Evolutionary conservation across 1,140 invertebrate genomes (phyloP).

Genomic region (Melanaphis sacchari): DNA sequence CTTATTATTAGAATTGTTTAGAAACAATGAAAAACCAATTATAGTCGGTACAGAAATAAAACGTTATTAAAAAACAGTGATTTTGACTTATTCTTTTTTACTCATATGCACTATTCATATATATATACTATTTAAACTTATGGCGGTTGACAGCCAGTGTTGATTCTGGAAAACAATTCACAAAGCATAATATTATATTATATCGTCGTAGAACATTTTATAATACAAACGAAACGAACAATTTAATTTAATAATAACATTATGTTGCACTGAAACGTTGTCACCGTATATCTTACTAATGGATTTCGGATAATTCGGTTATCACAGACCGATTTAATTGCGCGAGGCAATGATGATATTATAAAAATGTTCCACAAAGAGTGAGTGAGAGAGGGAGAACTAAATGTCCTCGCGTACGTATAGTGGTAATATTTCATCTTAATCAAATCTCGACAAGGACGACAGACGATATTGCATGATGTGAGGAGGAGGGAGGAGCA

Average conservation of each 20-base stretch:
- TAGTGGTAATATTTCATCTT: neutral
- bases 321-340: neutral
- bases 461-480: neutral
- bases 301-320: neutral
- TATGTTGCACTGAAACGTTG: neutral
- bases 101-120: no score
- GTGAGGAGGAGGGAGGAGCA: no score
- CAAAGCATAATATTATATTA: neutral
- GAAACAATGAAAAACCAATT: neutral
- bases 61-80: no score
- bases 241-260: constrained; percentile 17
- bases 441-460: constrained; percentile 16
- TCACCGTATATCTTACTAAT: neutral
- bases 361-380: neutral
- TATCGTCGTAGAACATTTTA: neutral
- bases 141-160: neutral
- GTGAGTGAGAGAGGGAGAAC: neutral
- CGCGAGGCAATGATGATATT: neutral
- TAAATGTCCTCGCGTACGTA: neutral
- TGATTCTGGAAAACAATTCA: neutral
- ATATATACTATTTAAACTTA: neutral
- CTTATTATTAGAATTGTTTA: no score
- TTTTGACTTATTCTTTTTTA: neutral
- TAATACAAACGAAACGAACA: neutral
- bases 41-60: no score